Evolutionary conservation across 2,888 invertebrate species (phyloP), one percentile per base, ranked within the genome.

Genomic region (Idaea aversata): DNA sequence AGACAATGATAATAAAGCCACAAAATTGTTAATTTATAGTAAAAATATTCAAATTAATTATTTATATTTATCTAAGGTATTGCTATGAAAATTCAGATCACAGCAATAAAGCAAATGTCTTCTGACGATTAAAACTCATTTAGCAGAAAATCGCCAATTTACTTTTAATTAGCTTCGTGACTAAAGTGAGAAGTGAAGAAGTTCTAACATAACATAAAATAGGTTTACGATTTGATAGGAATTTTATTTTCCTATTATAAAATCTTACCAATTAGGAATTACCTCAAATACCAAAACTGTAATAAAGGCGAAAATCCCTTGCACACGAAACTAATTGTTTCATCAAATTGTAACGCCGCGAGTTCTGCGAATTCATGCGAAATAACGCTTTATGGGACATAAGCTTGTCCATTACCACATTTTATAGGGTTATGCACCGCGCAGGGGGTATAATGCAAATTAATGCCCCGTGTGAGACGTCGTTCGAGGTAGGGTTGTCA

Each of bases 351-450:
- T 47, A 81, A 84, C 80, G 74, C 73, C 71, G 79, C 66, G 73
- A 78, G 72, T 78, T 77, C 77, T 75, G 75, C 67, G 77, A 83
- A 77, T 83, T 85, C 84, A 84, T 75, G 81, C 82, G 80, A 85
- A 85, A 85, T 84, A 82, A 79, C 83, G 79, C 84, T 86, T 83
- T 87, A 87, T 82, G 79, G 81, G 80, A 76, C 82, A 85, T 87
- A 86, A 88, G 84, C 83, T 83, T 86, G 88, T 85, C 87, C 83
- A 88, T 88, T 88, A 88, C 82, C 81, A 83, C 84, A 86, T 88
- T 90, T 90, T 90, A 88, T 89, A 88, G 87, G 88, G 88, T 86
- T 88, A 86, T 90, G 88, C 88, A 87, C 84, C 82, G 82, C 76
- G 80, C 76, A 75, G 77, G 79, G 80, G 79, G 80, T 82, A 84